Evolutionary conservation across 2,888 invertebrate genomes (phyloP).

Genomic region (Bugula neritina): DNA sequence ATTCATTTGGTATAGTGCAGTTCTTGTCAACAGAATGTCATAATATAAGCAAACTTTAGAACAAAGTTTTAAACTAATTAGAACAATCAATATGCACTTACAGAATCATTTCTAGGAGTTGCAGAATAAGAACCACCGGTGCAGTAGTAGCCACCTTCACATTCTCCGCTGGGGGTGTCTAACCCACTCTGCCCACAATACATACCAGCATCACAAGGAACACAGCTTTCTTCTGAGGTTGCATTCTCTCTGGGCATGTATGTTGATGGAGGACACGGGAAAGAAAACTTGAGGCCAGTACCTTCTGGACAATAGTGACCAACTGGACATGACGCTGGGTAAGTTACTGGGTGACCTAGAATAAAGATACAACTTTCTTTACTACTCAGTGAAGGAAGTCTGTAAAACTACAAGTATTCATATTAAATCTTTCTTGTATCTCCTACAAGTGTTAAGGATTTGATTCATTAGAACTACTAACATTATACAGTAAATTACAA

Average conservation of each 20-base stretch:
- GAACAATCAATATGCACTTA: no score
- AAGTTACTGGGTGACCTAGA: constrained; percentile 39
- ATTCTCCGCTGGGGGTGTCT: constrained; percentile 39
- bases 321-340: constrained; percentile 42
- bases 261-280: constrained; percentile 46
- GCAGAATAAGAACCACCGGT: constrained; percentile 38
- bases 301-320: constrained; percentile 48
- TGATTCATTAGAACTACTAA: no score
- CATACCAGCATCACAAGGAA: constrained; percentile 35
- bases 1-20: no score
- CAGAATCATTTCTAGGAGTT: constrained; percentile 36
- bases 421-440: no score
- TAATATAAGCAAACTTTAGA: no score
- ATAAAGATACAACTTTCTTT: no score
- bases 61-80: no score
- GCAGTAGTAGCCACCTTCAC: constrained; percentile 46
- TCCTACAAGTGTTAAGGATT: no score
- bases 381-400: no score
- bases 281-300: constrained; percentile 38
- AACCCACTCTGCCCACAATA: constrained; percentile 44
- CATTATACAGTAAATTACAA: no score
- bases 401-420: no score
- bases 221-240: constrained; percentile 38
- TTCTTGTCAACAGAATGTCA: no score
- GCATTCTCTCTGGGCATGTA: constrained; percentile 39